A percentile compares a stretch with the other conserved stretches of the same genome.
Conservation (phyloP, 2,888 invertebrate genomes). For the Anorthoa munda region DNA sequence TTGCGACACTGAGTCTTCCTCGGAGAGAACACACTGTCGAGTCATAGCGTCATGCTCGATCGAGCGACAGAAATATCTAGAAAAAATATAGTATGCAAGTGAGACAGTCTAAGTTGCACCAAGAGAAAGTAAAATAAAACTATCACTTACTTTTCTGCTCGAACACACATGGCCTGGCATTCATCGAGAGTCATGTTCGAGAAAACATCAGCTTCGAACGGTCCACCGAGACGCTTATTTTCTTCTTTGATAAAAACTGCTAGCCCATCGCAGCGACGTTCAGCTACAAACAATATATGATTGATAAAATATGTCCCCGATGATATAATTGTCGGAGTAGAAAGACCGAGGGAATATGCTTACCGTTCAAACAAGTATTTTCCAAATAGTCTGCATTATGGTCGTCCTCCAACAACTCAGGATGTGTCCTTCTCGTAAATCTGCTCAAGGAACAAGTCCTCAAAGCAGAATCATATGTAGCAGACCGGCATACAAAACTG, state of each 20-base stretch:
- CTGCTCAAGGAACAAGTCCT: constrained; percentile 95
- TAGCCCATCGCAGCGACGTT: constrained; percentile 96
- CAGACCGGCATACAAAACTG: constrained; percentile 96
- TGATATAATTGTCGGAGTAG: not conserved
- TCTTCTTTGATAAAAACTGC: constrained; percentile 97
- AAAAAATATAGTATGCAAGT: constrained; percentile 51
- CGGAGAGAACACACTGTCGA: constrained; percentile 96
- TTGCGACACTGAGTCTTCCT: constrained; percentile 97
- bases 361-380: constrained; percentile 97
- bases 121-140: constrained; percentile 23
- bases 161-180: constrained; percentile 96
- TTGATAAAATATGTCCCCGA: no score
- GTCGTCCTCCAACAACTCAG: constrained; percentile 95
- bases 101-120: constrained; percentile 10
- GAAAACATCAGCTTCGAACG: constrained; percentile 97
- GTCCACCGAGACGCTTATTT: constrained; percentile 96
- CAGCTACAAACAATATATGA: constrained; percentile 89
- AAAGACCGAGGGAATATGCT: constrained; percentile 1
- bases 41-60: constrained; percentile 97
- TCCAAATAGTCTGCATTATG: constrained; percentile 97
- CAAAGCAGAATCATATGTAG: constrained; percentile 95
- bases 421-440: constrained; percentile 96
- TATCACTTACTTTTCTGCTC: constrained; percentile 95
- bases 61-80: constrained; percentile 96
- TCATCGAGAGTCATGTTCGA: constrained; percentile 96